These are phyloP conservation scores for Amiota mariae DNA, from an alignment of 2,888 invertebrate genomes.

Conservation along the genomic window DNA sequence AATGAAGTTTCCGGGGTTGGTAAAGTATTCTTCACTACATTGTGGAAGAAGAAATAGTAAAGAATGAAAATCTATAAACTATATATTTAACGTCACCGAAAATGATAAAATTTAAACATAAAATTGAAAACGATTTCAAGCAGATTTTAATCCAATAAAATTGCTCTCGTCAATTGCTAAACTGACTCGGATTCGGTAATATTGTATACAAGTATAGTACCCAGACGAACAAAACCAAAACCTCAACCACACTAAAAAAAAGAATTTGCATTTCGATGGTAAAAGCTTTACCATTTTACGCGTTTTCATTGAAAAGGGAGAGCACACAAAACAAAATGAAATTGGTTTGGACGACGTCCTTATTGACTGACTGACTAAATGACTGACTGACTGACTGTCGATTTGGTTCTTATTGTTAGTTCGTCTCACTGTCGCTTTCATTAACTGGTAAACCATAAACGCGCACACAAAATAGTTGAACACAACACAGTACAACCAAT, in stretches of 20 bases:
- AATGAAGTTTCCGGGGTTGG: too few species aligned
- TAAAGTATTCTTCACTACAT: too few species aligned
- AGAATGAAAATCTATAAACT: too few species aligned
- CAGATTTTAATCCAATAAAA: conserved; percentile 57
- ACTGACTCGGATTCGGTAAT: conserved; percentile 3
- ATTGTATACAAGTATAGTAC: not conserved
- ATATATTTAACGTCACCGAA: not conserved
- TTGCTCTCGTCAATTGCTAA: conserved; percentile 30
- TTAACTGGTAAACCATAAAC: conserved; percentile 30
- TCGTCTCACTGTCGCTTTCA: conserved; percentile 14
- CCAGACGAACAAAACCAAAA: not conserved
- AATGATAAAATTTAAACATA: conserved; percentile 7
- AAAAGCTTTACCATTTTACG: conserved; percentile 12
- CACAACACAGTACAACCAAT: not conserved
- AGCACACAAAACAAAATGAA: conserved; percentile 9
- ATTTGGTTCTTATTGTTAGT: not conserved
- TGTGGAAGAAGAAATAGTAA: too few species aligned
- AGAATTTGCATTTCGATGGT: conserved; percentile 16
- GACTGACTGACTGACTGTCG: not conserved
- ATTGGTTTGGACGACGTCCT: conserved; percentile 14
- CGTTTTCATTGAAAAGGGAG: not conserved
- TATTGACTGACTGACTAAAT: not conserved
- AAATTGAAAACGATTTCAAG: conserved; percentile 49
- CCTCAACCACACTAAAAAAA: not conserved
- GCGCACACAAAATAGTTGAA: conserved; percentile 28